Conservation (phyloP, 2,888 invertebrate species). For the Xestoiulus laeticollis region DNA sequence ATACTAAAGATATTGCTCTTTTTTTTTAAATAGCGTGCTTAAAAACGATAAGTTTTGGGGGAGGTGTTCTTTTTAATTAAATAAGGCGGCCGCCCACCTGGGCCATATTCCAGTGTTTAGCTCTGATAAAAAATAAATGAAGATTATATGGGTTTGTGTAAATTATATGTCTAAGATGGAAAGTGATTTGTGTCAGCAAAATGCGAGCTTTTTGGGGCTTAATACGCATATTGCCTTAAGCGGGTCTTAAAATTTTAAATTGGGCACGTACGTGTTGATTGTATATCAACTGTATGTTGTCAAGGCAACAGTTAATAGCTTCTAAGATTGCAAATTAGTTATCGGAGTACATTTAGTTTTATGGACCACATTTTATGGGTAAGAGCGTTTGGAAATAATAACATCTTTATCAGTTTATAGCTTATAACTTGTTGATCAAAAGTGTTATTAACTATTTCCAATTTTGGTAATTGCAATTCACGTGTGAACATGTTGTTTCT, state of each 20-base stretch:
- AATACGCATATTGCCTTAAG: background rate
- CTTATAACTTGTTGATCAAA: too few species aligned
- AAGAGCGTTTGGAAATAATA: too few species aligned
- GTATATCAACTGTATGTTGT: too few species aligned
- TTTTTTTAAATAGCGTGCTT: background rate
- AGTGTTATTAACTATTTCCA: too few species aligned
- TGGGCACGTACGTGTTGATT: background rate
- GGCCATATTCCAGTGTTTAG: background rate
- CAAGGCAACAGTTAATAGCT: too few species aligned
- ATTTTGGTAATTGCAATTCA: too few species aligned
- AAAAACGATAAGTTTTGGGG: constrained; percentile 5
- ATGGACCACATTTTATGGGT: too few species aligned
- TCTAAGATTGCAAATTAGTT: too few species aligned
- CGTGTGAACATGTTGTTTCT: too few species aligned
- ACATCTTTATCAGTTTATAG: too few species aligned
- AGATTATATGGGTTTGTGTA: background rate
- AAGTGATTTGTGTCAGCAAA: background rate
- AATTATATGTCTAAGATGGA: background rate
- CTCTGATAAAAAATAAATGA: constrained; percentile 16
- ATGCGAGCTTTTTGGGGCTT: background rate
- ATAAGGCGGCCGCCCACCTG: constrained; percentile 13
- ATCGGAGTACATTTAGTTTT: too few species aligned
- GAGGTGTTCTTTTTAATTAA: background rate
- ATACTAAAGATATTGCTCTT: background rate
- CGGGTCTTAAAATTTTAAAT: background rate